A percentile compares a stretch with the other conserved stretches of the same genome.
Evolutionary conservation across 2,113 vertebrate species (phyloP).

Genomic region (Datnioides undecimradiatus): DNA sequence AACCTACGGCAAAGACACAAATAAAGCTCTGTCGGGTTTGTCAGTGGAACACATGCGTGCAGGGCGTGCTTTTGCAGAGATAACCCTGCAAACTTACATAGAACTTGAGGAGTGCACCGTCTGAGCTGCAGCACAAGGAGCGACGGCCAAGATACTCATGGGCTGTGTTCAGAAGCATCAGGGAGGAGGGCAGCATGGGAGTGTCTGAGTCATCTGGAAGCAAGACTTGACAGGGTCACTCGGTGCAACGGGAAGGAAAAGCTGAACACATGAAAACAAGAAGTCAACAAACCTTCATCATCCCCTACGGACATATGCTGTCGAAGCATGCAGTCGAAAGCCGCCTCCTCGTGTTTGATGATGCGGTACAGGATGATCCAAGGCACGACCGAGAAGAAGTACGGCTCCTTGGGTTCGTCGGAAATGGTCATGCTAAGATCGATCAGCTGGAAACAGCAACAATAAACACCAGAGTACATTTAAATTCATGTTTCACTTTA

Average conservation of each 20-base stretch:
- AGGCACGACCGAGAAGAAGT: conserved; percentile 93
- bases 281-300: conserved; percentile 86
- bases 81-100: conserved; percentile 90
- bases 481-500: neutral
- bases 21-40: neutral
- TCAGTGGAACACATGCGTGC: too few species aligned
- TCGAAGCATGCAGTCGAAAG: conserved; percentile 87
- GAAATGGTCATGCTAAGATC: conserved; percentile 94
- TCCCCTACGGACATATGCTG: conserved; percentile 86
- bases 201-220: conserved; percentile 83
- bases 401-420: conserved; percentile 93
- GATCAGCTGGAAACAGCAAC: conserved; percentile 87
- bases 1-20: conserved; percentile 81
- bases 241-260: neutral
- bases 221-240: conserved; percentile 32
- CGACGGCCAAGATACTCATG: conserved; percentile 96
- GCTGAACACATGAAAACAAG: conserved; percentile 16
- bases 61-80: too few species aligned
- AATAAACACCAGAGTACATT: neutral
- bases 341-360: conserved; percentile 94
- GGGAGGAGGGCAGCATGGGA: conserved; percentile 93
- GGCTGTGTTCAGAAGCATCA: conserved; percentile 96
- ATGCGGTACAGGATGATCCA: conserved; percentile 95
- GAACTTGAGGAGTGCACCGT: conserved; percentile 94
- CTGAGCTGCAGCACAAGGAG: conserved; percentile 95